Conservation (phyloP, 2,797 vertebrate species). For the Galaxias olidus region DNA sequence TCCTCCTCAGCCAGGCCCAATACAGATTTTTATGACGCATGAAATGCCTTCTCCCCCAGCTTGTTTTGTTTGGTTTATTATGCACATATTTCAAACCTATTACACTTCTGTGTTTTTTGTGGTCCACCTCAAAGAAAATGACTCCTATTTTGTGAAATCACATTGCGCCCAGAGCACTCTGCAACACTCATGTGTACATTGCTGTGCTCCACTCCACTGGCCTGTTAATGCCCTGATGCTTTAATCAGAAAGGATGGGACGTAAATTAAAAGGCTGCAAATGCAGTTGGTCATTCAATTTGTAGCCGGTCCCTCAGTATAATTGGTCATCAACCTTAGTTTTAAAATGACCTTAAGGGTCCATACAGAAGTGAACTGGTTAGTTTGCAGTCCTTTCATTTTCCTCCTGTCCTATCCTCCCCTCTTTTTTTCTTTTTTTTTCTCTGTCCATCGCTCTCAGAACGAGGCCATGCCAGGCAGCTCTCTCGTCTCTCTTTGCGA, state of each 20-base stretch:
- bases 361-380: neutral
- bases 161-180: conserved; percentile 39
- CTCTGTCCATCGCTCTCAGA: conserved; percentile 33
- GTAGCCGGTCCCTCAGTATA: neutral
- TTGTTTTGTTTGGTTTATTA: conserved; percentile 59
- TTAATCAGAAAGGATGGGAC: conserved; percentile 20
- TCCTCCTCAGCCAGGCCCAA: conserved; percentile 29
- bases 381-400: conserved; percentile 20
- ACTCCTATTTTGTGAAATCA: conserved; percentile 39
- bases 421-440: too few relatives aligned
- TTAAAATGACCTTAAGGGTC: conserved; percentile 14
- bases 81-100: conserved; percentile 59
- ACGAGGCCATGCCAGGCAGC: conserved; percentile 62
- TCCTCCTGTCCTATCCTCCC: conserved; percentile 14
- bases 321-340: conserved; percentile 3
- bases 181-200: conserved; percentile 32
- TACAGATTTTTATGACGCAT: conserved; percentile 57
- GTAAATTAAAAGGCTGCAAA: conserved; percentile 9
- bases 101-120: conserved; percentile 43
- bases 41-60: conserved; percentile 56
- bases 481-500: conserved; percentile 37
- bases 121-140: conserved; percentile 44
- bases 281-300: conserved; percentile 9
- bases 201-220: conserved; percentile 8
- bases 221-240: conserved; percentile 25